Evolutionary conservation across 2,797 vertebrate genomes (phyloP).

Genomic region (Gobionotothen gibberifrons): DNA sequence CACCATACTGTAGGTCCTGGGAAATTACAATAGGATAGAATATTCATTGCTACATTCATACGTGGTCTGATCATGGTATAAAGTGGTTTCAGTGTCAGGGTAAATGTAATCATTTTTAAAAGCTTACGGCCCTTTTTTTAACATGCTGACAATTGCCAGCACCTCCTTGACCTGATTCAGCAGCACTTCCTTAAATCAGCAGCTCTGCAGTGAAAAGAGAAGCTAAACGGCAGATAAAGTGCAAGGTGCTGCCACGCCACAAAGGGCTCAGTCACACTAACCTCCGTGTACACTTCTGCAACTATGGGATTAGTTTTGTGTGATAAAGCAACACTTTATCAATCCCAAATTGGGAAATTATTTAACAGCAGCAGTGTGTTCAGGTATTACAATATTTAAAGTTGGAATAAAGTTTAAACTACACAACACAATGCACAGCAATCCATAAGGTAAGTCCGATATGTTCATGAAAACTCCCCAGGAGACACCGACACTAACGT

Average conservation of each 20-base stretch:
- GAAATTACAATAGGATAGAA: conserved; percentile 57
- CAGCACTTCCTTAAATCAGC: conserved; percentile 70
- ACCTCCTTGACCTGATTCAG: conserved; percentile 70
- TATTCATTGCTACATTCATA: conserved; percentile 47
- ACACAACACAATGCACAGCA: no score
- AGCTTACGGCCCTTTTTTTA: conserved; percentile 41
- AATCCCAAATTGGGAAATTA: no score
- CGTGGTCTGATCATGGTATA: conserved; percentile 36
- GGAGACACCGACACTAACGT: no score
- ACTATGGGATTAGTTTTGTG: no score
- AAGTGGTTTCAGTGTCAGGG: conserved; percentile 48
- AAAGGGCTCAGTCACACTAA: conserved; percentile 80
- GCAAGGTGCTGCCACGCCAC: conserved; percentile 76
- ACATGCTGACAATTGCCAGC: conserved; percentile 48
- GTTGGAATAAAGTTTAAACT: no score
- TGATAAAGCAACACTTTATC: no score
- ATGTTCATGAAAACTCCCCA: no score
- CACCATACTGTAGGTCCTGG: conserved; percentile 38
- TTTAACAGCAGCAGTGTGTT: no score
- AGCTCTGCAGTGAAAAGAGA: conserved; percentile 44
- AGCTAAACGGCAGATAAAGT: conserved; percentile 74
- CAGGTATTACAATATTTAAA: no score
- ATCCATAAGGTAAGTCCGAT: no score
- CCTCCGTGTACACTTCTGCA: conserved; percentile 80
- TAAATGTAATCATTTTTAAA: conserved; percentile 43